Base-by-base conservation (phyloP, 2,888 invertebrate species). In the Synergus umbraculus region DNA sequence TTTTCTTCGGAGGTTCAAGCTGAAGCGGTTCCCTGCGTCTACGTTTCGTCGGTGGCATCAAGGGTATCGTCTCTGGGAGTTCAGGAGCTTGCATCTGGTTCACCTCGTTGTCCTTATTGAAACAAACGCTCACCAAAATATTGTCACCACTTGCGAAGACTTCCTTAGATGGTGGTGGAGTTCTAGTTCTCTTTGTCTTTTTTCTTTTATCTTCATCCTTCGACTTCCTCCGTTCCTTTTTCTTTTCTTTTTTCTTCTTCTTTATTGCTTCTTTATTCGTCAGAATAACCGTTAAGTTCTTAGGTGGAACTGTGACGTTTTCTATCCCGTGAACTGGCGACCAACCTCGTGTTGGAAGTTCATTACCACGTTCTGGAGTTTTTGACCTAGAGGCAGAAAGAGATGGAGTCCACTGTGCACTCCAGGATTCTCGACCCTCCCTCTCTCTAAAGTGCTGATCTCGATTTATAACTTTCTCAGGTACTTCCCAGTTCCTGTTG, bases 61-160 rank as follows among this genome's bases (percentile, higher is more conserved):
- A 69, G 0, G 92, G 92, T 65, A 91, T 90, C 3, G 90, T 90
- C 69, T 91, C 91, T 0, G 90, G 88, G 2, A 90, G 76, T 76
- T 92, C 91, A 4, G 89, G 87, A 0, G 85, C 46, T 4, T 85
- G 87, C 4, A 85, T 80, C 4, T 82, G 85, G 79, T 87, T 88
- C 12, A 80, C 86, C 49, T 88, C 90, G 78, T 91, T 92, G 4
- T 92, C 92, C 86, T 97, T 96, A 90, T 96, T 96, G 92, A 98
- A 98, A 92, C 97, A 97, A 22, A 98, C 97, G 92, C 97, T 97
- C 13, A 98, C 97, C 83, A 98, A 94, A 88, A 98, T 98, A 91
- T 97, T 98, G 92, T 98, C 97, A 4, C 98, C 98, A 13, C 97
- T 97, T 0, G 98, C 97, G 91, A 97, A 98, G 4, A 98, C 97